Evolutionary conservation across 1,140 invertebrate species (phyloP).

Genomic region (Drosophila bocqueti): DNA sequence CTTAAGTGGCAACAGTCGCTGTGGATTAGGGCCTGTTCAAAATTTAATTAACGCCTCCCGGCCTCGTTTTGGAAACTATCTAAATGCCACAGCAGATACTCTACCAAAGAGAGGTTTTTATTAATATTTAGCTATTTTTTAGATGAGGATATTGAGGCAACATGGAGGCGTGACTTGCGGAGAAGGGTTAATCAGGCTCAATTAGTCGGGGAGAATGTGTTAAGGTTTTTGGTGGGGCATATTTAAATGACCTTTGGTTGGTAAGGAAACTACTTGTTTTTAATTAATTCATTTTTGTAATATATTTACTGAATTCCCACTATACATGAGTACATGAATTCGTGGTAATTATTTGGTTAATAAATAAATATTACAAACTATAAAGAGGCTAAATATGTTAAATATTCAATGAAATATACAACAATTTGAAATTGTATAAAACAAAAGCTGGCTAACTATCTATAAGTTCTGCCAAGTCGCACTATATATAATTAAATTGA

Average conservation of each 20-base stretch:
- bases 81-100: slow-evolving; percentile 2
- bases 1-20: slow-evolving; percentile 81
- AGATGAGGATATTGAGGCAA: slow-evolving; percentile 1
- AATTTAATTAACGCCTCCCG: slow-evolving; percentile 80
- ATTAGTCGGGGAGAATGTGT: slow-evolving; percentile 12
- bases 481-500: too few species aligned
- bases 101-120: not conserved
- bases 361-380: not conserved
- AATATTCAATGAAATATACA: too few species aligned
- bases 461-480: too few species aligned
- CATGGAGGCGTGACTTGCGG: slow-evolving; percentile 26
- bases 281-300: too few species aligned
- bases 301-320: too few species aligned
- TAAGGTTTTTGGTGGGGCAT: not conserved
- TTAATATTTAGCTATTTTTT: too few species aligned
- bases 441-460: too few species aligned
- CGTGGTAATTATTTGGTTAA: not conserved
- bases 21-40: slow-evolving; percentile 77
- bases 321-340: too few species aligned
- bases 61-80: slow-evolving; percentile 54
- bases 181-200: slow-evolving; percentile 12
- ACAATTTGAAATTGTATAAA: too few species aligned
- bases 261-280: not conserved
- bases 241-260: not conserved
- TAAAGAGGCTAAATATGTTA: too few species aligned